Conservation (phyloP, 2,888 invertebrate species). For the Hemistola chrysoprasaria region DNA sequence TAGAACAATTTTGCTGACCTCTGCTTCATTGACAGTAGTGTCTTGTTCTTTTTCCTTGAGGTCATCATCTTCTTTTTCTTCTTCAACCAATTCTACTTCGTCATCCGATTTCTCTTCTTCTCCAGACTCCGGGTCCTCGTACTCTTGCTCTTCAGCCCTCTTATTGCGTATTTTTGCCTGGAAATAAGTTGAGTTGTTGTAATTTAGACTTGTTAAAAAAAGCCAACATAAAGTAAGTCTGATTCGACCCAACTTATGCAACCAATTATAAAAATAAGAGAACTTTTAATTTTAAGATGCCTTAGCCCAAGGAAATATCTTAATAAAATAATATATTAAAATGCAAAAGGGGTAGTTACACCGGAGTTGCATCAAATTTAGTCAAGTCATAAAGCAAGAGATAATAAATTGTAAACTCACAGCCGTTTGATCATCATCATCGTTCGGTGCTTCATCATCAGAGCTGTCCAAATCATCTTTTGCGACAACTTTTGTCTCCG, state of each 20-base stretch:
- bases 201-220: no score
- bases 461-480: slow-evolving; percentile 79
- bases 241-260: no score
- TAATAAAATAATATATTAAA: no score
- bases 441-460: slow-evolving; percentile 85
- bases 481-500: slow-evolving; percentile 38
- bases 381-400: no score
- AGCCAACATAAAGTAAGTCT: no score
- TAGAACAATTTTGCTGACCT: slow-evolving; percentile 61
- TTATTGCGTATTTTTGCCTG: slow-evolving; percentile 79
- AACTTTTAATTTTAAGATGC: no score
- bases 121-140: slow-evolving; percentile 84
- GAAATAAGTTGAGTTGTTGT: slow-evolving; percentile 27
- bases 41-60: slow-evolving; percentile 46
- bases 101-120: slow-evolving; percentile 81
- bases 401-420: slow-evolving; percentile 43
- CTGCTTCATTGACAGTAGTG: slow-evolving; percentile 28
- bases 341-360: no score
- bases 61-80: slow-evolving; percentile 40
- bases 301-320: no score
- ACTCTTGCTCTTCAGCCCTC: slow-evolving; percentile 84
- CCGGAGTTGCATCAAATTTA: no score
- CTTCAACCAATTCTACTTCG: slow-evolving; percentile 58
- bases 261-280: no score
- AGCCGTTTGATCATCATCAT: slow-evolving; percentile 76